A percentile compares a stretch with the other conserved stretches of the same genome.
These are phyloP conservation scores for Pangasianodon gigas DNA, from an alignment of 2,113 vertebrate genomes.

Conservation along the genomic window DNA sequence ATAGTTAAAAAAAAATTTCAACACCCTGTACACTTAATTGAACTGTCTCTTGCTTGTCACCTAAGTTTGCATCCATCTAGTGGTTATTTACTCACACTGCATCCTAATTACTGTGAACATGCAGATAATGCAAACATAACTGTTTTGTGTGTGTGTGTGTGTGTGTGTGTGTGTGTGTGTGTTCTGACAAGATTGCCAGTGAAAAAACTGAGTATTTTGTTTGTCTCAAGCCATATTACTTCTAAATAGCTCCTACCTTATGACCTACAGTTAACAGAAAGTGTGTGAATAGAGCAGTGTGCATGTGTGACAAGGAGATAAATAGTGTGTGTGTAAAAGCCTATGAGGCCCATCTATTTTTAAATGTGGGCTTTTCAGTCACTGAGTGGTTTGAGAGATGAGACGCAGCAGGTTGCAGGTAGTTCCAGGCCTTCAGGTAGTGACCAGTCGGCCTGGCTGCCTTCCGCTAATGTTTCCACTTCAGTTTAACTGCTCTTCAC, in stretches of 20 bases:
- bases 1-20: not conserved
- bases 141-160: not conserved
- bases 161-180: not conserved
- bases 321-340: slow-evolving; percentile 29
- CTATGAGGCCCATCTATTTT: slow-evolving; percentile 72
- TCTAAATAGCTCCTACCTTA: not conserved
- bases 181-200: not conserved
- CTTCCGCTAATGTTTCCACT: slow-evolving; percentile 57
- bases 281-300: slow-evolving; percentile 19
- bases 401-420: slow-evolving; percentile 33
- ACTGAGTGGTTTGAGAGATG: slow-evolving; percentile 68
- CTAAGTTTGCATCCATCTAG: slow-evolving; percentile 68
- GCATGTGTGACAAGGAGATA: slow-evolving; percentile 30
- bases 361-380: slow-evolving; percentile 62
- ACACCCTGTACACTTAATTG: not conserved
- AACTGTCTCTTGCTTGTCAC: slow-evolving; percentile 1
- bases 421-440: slow-evolving; percentile 53
- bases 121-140: not conserved
- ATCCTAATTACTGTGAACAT: slow-evolving; percentile 32
- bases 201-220: not conserved
- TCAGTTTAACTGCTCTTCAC: slow-evolving; percentile 70
- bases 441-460: slow-evolving; percentile 51
- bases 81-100: slow-evolving; percentile 64
- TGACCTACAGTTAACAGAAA: slow-evolving; percentile 15
- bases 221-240: not conserved